Conservation (phyloP, 2,113 vertebrate species). For the Platichthys flesus region DNA sequence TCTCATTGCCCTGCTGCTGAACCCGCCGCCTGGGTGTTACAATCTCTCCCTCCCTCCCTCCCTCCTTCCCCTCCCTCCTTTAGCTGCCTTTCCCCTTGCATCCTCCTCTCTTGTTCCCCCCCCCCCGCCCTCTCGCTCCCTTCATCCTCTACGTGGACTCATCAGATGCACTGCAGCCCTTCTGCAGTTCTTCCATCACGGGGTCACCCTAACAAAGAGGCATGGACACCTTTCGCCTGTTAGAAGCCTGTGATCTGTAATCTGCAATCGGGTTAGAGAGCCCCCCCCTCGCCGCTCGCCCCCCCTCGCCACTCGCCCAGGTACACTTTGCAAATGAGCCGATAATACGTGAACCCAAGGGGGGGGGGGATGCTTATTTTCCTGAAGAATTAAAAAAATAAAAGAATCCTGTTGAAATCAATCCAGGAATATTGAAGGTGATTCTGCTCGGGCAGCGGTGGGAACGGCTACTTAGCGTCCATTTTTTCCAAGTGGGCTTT, state of each 20-base stretch:
- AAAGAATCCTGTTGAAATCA: conserved; percentile 28
- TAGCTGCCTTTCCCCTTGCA: conserved; percentile 1
- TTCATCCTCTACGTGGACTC: conserved; percentile 42
- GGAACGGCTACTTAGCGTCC: conserved; percentile 74
- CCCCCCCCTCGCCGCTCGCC: conserved; percentile 25
- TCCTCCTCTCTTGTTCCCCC: conserved; percentile 52
- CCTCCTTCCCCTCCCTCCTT: conserved; percentile 51
- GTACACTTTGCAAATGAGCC: conserved; percentile 23
- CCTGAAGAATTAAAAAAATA: background rate
- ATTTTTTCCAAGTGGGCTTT: conserved; percentile 73
- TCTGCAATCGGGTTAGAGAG: conserved; percentile 54
- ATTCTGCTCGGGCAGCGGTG: conserved; percentile 47
- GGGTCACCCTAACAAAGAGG: conserved; percentile 76
- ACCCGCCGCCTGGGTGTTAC: conserved; percentile 82
- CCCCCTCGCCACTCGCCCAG: conserved; percentile 38
- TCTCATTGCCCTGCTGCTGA: conserved; percentile 86
- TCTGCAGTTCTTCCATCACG: conserved; percentile 69
- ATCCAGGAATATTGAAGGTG: conserved; percentile 49
- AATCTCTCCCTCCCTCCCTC: conserved; percentile 59
- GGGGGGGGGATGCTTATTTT: background rate
- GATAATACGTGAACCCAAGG: conserved; percentile 8
- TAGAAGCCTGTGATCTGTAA: conserved; percentile 50
- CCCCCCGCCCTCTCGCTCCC: conserved; percentile 49
- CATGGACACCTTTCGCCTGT: conserved; percentile 51
- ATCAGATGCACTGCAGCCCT: conserved; percentile 62